Percentiles rank a stretch among this genome's conserved stretches.
Conservation (phyloP, 53 echinoderm and acorn worm species). For the Antedon mediterranea region DNA sequence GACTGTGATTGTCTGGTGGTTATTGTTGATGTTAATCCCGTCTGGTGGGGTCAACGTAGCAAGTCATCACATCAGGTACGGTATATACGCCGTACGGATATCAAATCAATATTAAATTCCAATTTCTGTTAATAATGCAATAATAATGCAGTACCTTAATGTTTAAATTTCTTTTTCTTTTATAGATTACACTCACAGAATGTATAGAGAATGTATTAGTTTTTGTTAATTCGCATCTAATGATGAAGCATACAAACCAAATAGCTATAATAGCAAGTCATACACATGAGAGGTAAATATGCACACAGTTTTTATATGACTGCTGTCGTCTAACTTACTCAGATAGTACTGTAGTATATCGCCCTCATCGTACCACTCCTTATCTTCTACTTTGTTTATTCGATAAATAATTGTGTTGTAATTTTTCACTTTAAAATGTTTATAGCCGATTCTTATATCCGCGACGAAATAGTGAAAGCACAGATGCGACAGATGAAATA, state of each 20-base stretch:
- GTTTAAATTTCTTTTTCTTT: too few relatives aligned
- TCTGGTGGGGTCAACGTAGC: slow-evolving; percentile 67
- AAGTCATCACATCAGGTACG: not conserved
- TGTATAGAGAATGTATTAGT: slow-evolving; percentile 68
- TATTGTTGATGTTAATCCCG: slow-evolving; percentile 85
- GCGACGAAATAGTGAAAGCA: slow-evolving; percentile 6
- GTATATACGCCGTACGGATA: too few relatives aligned
- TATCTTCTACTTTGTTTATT: too few relatives aligned
- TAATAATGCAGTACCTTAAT: not conserved
- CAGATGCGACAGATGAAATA: slow-evolving; percentile 13
- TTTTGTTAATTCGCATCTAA: slow-evolving; percentile 80
- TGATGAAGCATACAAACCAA: slow-evolving; percentile 69
- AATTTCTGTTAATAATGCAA: too few relatives aligned
- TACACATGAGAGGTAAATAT: slow-evolving; percentile 74
- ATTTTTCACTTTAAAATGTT: slow-evolving; percentile 8
- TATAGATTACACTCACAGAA: slow-evolving; percentile 42
- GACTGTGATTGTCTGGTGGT: slow-evolving; percentile 51
- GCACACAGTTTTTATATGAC: not conserved
- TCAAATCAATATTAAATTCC: too few relatives aligned
- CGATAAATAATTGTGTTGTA: not conserved
- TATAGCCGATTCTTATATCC: slow-evolving; percentile 76
- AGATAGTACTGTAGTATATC: too few relatives aligned
- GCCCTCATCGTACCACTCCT: too few relatives aligned
- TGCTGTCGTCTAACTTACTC: too few relatives aligned
- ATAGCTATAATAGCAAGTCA: slow-evolving; percentile 88